phyloP scores from a whole-genome alignment of 2,113 vertebrate species.

The Gadus chalcogrammus region DNA sequence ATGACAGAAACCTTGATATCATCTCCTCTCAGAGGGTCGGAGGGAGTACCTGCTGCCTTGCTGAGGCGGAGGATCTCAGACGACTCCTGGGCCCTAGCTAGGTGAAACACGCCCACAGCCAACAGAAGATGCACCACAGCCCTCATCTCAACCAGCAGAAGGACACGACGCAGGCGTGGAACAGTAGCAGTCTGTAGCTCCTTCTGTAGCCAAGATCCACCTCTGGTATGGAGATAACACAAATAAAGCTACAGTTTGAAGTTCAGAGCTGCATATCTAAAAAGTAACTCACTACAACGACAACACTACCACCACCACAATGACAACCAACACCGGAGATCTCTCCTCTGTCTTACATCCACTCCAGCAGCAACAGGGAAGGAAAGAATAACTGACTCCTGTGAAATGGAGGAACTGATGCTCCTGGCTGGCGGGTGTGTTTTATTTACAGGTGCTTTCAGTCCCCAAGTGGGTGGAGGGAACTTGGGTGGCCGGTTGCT shows the following conservation, averaged over 20 bases:
- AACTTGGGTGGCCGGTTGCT: neutral
- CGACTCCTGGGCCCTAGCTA: constrained; percentile 3
- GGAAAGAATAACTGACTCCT: neutral
- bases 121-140: constrained; percentile 5
- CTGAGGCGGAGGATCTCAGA: neutral
- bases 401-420: neutral
- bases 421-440: neutral
- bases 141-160: constrained; percentile 5
- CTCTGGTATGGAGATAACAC: no score
- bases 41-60: constrained; percentile 15
- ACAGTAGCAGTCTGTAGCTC: neutral
- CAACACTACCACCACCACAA: no score
- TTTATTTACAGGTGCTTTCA: neutral
- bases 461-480: neutral
- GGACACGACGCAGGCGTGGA: neutral
- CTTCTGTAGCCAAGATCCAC: no score
- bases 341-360: neutral
- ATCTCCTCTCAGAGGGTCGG: neutral
- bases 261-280: neutral
- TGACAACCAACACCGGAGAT: no score
- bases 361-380: neutral
- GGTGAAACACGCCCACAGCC: constrained; percentile 22
- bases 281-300: neutral
- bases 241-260: neutral
- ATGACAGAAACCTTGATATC: neutral